Evolutionary conservation across 2,113 vertebrate genomes (phyloP), one percentile per base, ranked within the genome.

Genomic region (Puntigrus tetrazona): DNA sequence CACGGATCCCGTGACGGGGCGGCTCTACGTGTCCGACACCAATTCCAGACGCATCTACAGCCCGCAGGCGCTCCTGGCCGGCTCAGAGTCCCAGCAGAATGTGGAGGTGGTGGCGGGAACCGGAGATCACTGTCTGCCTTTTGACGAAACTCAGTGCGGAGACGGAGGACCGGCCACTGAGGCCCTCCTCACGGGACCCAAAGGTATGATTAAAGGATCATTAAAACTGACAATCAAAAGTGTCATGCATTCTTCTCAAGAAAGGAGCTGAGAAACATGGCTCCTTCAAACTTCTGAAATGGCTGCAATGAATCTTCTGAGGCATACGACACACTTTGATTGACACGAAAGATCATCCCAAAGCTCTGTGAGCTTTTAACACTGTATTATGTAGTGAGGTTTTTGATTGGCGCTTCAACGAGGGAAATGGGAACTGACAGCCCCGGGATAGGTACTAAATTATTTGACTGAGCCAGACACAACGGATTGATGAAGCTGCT

Each of bases 1-100:
- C 4, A 97, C 97, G 0, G 96, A 99, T 86, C 98, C 98, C 0
- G 96, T 98, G 69, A 96, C 95, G 0, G 98, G 98, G 82, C 96
- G 97, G 88, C 85, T 99, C 86, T 99, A 97, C 0, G 96, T 99
- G 84, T 99, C 98, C 0, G 98, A 99, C 95, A 98, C 98, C 1
- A 99, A 98, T 92, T 98, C 98, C 0, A 95, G 98, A 82, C 93
- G 96, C 90, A 98, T 99, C 89, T 99, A 99, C 87, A 93, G 95
- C 3, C 97, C 97, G 0, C 97, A 94, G 86, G 94, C 91, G 0
- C 93, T 98, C 20, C 94, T 89, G 0, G 95, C 97, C 8, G 93
- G 93, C 0, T 96, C 97, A 87, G 98, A 99, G 57, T 92, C 98
- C 86, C 97, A 96, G 52, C 94, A 96, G 77, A 99, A 98, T 1